phyloP scores from a whole-genome alignment of 2,113 vertebrate genomes.

The Tychaedon coryphoeus region DNA sequence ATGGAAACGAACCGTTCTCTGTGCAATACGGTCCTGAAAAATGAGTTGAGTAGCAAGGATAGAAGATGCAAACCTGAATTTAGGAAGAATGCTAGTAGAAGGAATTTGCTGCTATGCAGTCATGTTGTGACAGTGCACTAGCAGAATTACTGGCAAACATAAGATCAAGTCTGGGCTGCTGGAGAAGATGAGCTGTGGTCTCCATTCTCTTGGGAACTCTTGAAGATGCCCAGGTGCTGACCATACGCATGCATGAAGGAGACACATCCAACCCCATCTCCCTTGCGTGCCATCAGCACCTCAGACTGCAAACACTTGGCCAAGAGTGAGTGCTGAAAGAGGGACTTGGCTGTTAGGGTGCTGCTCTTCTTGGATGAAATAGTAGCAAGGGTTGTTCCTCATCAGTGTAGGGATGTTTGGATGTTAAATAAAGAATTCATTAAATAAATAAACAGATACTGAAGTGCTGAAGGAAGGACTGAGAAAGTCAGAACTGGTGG shows the following conservation, averaged over 20 bases:
- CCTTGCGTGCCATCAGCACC: neutral
- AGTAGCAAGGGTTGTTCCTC: neutral
- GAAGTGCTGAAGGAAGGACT: neutral
- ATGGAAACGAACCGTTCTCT: neutral
- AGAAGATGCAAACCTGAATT: neutral
- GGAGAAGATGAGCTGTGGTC: neutral
- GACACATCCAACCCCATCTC: neutral
- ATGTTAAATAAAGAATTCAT: neutral
- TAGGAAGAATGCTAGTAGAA: neutral
- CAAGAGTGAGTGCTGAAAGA: neutral
- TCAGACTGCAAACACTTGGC: neutral
- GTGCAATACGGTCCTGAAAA: neutral
- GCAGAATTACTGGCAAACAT: neutral
- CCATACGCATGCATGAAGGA: neutral
- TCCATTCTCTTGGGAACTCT: neutral
- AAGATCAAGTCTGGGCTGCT: neutral
- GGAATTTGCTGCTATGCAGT: neutral
- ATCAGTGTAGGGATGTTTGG: neutral
- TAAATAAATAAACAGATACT: neutral
- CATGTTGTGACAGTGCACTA: neutral
- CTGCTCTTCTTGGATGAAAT: neutral
- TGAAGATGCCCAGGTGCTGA: neutral
- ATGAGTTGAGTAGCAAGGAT: neutral
- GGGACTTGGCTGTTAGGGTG: neutral
- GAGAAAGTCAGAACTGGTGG: neutral